Evolutionary conservation across 2,113 vertebrate genomes (phyloP).

Genomic region (Menidia beryllina): DNA sequence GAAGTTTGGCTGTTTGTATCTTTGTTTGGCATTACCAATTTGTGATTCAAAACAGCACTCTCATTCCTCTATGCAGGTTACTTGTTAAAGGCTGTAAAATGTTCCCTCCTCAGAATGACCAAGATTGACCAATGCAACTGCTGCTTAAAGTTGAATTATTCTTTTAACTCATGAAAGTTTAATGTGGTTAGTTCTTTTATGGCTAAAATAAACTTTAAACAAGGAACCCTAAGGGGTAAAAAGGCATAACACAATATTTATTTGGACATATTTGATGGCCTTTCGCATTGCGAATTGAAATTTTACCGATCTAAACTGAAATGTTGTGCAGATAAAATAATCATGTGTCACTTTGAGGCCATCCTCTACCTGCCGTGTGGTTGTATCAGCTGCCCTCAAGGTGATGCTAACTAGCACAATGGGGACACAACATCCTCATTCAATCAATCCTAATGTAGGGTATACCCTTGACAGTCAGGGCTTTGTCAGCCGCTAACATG

Average conservation of each 20-base stretch:
- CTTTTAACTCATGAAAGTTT: background rate
- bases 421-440: conserved; percentile 65
- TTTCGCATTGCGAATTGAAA: background rate
- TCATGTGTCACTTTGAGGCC: background rate
- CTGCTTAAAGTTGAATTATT: background rate
- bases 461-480: conserved; percentile 56
- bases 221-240: too few relatives aligned
- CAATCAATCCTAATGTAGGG: conserved; percentile 65
- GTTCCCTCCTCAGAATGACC: background rate
- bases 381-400: conserved; percentile 41
- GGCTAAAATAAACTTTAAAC: too few relatives aligned
- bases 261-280: background rate
- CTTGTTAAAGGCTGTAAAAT: background rate
- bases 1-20: conserved; percentile 5
- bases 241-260: background rate
- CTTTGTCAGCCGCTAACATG: conserved; percentile 67
- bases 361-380: background rate
- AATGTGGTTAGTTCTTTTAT: too few relatives aligned
- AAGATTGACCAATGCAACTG: background rate
- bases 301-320: background rate
- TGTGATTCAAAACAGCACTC: background rate
- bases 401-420: conserved; percentile 53
- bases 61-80: background rate
- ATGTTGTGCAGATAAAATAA: background rate
- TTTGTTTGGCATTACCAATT: background rate